These are phyloP conservation scores for Biston stratarius DNA, from an alignment of 2,888 invertebrate species.

Conservation along the genomic window DNA sequence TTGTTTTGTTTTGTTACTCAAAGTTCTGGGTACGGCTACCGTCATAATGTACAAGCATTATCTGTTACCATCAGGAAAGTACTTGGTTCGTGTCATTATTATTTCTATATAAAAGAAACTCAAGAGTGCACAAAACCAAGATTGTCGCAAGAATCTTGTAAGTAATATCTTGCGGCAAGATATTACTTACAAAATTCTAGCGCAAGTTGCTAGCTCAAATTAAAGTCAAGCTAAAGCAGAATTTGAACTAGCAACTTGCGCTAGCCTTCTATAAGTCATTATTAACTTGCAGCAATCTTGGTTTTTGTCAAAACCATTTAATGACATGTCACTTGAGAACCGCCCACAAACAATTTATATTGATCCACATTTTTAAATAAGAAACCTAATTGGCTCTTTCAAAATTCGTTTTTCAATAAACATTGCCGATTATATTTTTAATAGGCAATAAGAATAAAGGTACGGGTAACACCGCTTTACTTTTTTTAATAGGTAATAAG, in stretches of 20 bases:
- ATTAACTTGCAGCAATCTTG: slow-evolving; percentile 17
- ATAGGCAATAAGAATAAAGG: slow-evolving; percentile 74
- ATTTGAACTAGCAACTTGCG: neutral
- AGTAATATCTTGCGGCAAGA: too few species aligned
- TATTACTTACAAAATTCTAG: too few species aligned
- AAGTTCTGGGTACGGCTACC: too few species aligned
- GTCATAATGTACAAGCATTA: too few species aligned
- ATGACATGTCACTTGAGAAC: slow-evolving; percentile 63
- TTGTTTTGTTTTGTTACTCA: too few species aligned
- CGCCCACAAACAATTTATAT: slow-evolving; percentile 60
- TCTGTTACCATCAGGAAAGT: too few species aligned
- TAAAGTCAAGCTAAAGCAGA: too few species aligned
- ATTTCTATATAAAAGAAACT: too few species aligned
- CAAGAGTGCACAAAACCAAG: too few species aligned
- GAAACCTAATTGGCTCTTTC: slow-evolving; percentile 74
- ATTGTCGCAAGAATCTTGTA: too few species aligned
- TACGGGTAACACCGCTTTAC: slow-evolving; percentile 49
- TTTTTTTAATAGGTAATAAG: slow-evolving; percentile 75
- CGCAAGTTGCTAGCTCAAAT: too few species aligned
- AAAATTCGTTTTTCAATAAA: slow-evolving; percentile 76
- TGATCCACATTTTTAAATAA: slow-evolving; percentile 47
- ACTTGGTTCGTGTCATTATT: too few species aligned
- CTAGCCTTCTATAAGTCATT: neutral
- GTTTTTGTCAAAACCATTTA: slow-evolving; percentile 63
- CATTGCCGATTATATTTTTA: slow-evolving; percentile 76